These are phyloP conservation scores for Myotis yumanensis DNA, from an alignment of 2,113 vertebrate species.

Conservation along the genomic window DNA sequence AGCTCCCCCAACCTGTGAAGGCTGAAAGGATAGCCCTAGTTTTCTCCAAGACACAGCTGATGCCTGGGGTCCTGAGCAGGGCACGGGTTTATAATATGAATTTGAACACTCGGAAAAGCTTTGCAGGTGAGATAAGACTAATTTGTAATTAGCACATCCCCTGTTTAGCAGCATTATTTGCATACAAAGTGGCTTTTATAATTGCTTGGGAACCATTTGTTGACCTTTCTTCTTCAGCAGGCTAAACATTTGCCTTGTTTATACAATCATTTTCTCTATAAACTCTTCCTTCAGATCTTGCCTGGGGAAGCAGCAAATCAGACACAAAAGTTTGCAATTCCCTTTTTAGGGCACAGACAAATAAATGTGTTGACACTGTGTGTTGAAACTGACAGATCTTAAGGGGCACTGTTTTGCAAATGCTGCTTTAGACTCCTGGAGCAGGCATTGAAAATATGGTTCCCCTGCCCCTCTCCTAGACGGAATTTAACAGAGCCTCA, in stretches of 20 bases:
- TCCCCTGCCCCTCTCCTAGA: not conserved
- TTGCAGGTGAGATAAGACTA: slow-evolving; percentile 60
- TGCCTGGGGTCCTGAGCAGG: not conserved
- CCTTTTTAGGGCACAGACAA: slow-evolving; percentile 26
- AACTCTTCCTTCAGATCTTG: slow-evolving; percentile 57
- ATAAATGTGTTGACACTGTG: slow-evolving; percentile 12
- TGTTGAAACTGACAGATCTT: slow-evolving; percentile 44
- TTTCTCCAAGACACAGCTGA: not conserved
- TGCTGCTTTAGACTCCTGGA: not conserved
- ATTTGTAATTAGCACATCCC: slow-evolving; percentile 68
- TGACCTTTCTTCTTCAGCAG: slow-evolving; percentile 72
- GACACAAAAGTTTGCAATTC: slow-evolving; percentile 41
- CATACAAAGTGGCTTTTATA: slow-evolving; percentile 67
- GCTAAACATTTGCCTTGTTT: slow-evolving; percentile 71
- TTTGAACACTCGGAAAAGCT: slow-evolving; percentile 38
- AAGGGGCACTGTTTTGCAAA: not conserved
- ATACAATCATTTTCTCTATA: slow-evolving; percentile 53
- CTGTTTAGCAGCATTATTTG: slow-evolving; percentile 57
- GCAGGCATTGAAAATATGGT: not conserved
- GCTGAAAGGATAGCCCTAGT: not conserved
- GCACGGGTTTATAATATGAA: not conserved
- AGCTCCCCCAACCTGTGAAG: not conserved
- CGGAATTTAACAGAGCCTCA: not conserved
- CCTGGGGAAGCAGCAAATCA: slow-evolving; percentile 33
- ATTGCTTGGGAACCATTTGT: slow-evolving; percentile 61